Evolutionary conservation across 2,113 vertebrate species (phyloP), one percentile per base, ranked within the genome.

Genomic region (Tapirus terrestris): DNA sequence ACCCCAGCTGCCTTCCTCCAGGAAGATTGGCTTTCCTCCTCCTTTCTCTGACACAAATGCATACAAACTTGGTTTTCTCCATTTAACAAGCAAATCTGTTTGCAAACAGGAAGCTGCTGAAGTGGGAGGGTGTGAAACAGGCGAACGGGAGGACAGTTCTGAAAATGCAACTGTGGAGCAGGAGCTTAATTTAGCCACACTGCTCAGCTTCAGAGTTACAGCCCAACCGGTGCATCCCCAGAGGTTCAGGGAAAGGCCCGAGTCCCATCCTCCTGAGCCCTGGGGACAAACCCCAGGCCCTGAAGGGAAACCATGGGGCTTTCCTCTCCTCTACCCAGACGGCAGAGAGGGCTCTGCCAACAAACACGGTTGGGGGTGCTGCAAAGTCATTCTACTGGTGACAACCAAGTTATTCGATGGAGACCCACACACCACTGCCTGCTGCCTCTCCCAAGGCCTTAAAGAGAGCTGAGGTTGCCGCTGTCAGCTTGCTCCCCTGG

Each of bases 371-470:
- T 97, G 98, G 97, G 97, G 95, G 93, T 94, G 87, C 94, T 97
- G 96, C 96, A 99, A 98, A 98, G 60, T 97, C 98, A 99, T 98
- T 96, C 91, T 81, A 80, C 91, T 8, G 82, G 97, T 98, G 98
- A 99, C 98, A 98, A 98, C 65, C 92, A 31, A 95, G 94, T 92
- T 99, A 99, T 99, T 98, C 99, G 98, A 98, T 99, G 98, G 98
- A 99, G 98, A 98, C 98, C 98, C 99, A 98, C 92, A 97, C 96
- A 98, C 79, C 95, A 98, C 73, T 98, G 98, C 98, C 99, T 98
- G 96, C 97, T 92, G 61, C 73, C 95, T 98, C 97, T 97, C 97
- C 96, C 94, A 86, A 99, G 56, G 96, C 97, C 99, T 99, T 99
- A 98, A 99, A 99, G 99, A 99, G 99, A 99, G 87, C 94, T 36